phyloP scores from a whole-genome alignment of 2,113 vertebrate genomes.

The Struthidea cinerea region DNA sequence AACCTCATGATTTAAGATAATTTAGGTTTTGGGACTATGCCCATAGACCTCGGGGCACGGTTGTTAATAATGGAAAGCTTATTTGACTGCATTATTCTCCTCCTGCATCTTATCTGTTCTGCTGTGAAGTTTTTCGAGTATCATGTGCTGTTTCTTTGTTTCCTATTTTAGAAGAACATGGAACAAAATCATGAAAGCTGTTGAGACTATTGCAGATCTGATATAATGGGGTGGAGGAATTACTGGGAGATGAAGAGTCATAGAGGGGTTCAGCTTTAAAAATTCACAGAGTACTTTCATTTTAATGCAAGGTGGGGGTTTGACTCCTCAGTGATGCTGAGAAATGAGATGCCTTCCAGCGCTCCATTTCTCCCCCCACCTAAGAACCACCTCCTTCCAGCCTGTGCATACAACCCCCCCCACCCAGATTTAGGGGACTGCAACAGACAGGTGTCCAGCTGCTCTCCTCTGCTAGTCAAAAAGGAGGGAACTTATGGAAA shows the following conservation, averaged over 20 bases:
- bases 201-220: neutral
- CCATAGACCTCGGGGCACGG: conserved; percentile 31
- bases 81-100: conserved; percentile 50
- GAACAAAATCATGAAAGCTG: neutral
- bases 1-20: conserved; percentile 21
- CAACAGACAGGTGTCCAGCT: neutral
- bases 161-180: neutral
- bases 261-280: neutral
- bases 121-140: conserved; percentile 28
- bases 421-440: neutral
- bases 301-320: neutral
- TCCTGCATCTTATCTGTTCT: conserved; percentile 30
- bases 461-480: neutral
- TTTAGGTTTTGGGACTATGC: conserved; percentile 12
- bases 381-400: neutral
- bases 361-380: neutral
- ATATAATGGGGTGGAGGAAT: neutral
- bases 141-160: conserved; percentile 31
- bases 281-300: neutral
- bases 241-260: neutral
- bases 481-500: neutral
- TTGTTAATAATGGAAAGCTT: conserved; percentile 57
- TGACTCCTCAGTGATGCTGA: neutral
- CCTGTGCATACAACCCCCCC: neutral
- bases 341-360: neutral